phyloP scores from a whole-genome alignment of 2,113 vertebrate species.

The Hippopotamus amphibius region DNA sequence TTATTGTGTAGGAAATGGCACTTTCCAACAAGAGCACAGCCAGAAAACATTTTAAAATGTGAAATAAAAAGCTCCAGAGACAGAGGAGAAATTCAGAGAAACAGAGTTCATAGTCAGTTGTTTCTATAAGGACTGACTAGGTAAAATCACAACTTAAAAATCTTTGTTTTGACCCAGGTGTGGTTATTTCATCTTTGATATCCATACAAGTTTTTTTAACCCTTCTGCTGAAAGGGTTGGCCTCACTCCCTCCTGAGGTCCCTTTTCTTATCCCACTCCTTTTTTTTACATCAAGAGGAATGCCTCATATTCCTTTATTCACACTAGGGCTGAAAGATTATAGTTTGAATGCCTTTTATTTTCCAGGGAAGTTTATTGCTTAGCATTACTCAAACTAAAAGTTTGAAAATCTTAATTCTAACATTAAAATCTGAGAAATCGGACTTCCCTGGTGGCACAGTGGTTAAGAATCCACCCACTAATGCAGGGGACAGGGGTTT shows the following conservation, averaged over 20 bases:
- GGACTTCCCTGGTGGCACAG: too few relatives aligned
- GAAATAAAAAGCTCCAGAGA: not conserved
- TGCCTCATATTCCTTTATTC: not conserved
- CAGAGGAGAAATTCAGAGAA: not conserved
- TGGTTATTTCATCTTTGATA: not conserved
- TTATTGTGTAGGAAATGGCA: not conserved
- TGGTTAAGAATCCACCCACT: too few relatives aligned
- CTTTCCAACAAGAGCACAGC: not conserved
- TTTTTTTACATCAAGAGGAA: not conserved
- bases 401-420: not conserved
- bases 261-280: not conserved
- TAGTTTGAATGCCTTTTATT: not conserved
- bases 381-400: not conserved
- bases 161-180: not conserved
- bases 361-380: not conserved
- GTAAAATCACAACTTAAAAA: not conserved
- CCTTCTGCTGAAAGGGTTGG: not conserved
- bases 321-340: not conserved
- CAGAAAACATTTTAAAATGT: not conserved
- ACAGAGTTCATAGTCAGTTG: not conserved
- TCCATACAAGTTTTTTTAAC: not conserved
- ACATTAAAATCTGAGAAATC: not conserved
- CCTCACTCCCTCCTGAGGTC: not conserved
- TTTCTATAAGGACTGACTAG: not conserved
- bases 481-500: too few relatives aligned